Conservation (phyloP, 2,888 invertebrate species). For the Copidosoma aretas region DNA sequence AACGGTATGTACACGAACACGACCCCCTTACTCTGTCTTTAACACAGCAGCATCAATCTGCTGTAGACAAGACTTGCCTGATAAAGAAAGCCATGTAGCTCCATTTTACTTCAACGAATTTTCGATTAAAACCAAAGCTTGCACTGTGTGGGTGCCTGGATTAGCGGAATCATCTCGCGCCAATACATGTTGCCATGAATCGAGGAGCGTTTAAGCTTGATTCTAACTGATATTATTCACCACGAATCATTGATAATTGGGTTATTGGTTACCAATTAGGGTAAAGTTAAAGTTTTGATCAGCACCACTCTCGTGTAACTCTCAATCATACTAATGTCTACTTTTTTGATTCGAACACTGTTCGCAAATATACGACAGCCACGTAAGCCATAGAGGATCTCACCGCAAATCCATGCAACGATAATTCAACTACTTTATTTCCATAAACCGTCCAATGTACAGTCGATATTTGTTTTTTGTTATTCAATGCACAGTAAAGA, state of each 20-base stretch:
- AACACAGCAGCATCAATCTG: no score
- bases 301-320: not conserved
- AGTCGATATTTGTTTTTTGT: not conserved
- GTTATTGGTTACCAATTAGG: not conserved
- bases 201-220: no score
- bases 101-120: no score
- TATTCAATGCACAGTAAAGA: not conserved
- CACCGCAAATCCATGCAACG: not conserved
- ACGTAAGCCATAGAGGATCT: not conserved
- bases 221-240: constrained; percentile 1
- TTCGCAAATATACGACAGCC: not conserved
- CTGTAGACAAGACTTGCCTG: no score
- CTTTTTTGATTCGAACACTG: not conserved
- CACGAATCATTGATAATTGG: not conserved
- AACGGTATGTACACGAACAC: no score
- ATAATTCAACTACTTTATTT: not conserved
- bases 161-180: no score
- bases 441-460: not conserved
- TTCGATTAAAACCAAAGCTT: no score
- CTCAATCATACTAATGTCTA: not conserved
- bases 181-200: no score
- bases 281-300: not conserved
- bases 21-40: no score
- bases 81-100: no score
- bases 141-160: no score